Evolutionary conservation across 2,797 vertebrate species (phyloP).

Genomic region (Paramormyrops hopkinsi): DNA sequence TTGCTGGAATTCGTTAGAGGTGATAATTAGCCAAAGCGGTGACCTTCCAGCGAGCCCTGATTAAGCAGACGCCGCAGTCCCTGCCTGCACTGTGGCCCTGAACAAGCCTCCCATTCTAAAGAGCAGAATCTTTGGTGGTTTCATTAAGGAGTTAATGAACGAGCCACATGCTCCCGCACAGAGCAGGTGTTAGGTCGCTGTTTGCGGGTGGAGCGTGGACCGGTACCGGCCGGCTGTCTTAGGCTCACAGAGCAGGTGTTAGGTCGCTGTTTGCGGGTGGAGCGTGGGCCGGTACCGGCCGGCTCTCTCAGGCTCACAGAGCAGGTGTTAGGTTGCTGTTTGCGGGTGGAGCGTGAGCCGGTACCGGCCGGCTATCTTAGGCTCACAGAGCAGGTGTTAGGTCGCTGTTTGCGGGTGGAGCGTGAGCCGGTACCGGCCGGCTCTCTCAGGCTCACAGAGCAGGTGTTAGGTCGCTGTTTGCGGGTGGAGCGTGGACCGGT

Average conservation of each 20-base stretch:
- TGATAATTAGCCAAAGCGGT: not conserved
- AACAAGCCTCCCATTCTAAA: not conserved
- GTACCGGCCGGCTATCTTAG: not conserved
- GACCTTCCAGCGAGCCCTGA: not conserved
- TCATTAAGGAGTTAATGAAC: not conserved
- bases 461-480: not conserved
- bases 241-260: not conserved
- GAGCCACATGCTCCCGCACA: not conserved
- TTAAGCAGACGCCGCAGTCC: not conserved
- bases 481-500: not conserved
- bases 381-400: not conserved
- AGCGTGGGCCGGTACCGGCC: not conserved
- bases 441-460: not conserved
- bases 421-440: not conserved
- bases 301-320: not conserved
- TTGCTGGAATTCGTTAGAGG: not conserved
- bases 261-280: not conserved
- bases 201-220: not conserved
- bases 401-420: not conserved
- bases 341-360: not conserved
- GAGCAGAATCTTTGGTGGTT: not conserved
- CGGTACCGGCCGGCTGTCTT: not conserved
- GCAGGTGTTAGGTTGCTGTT: not conserved
- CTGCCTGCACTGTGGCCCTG: not conserved
- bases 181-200: not conserved